Percentiles rank a stretch among this genome's conserved stretches.
These are phyloP conservation scores for Aelia acuminata DNA, from an alignment of 2,888 invertebrate genomes.

Conservation along the genomic window DNA sequence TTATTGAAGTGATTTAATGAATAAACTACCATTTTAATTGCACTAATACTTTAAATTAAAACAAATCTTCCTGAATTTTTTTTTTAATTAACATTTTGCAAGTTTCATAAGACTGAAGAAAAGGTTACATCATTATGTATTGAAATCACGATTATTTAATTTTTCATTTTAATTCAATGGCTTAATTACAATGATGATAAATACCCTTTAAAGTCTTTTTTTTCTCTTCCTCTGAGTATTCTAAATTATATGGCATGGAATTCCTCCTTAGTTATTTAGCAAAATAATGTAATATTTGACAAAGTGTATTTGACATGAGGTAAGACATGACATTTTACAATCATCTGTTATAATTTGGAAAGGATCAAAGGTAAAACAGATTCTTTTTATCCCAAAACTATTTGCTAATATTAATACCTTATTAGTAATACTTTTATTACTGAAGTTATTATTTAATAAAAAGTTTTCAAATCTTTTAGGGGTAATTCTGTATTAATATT, in stretches of 20 bases:
- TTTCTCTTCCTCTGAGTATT: background rate
- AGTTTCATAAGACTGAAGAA: constrained; percentile 36
- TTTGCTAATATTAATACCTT: background rate
- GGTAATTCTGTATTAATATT: background rate
- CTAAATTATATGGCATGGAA: background rate
- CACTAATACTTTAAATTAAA: constrained; percentile 27
- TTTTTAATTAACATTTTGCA: background rate
- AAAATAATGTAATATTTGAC: background rate
- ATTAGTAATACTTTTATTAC: background rate
- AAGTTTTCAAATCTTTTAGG: background rate
- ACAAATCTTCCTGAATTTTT: background rate
- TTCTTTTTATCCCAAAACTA: background rate
- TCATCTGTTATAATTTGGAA: background rate
- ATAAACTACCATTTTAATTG: constrained; percentile 46
- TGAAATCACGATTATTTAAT: background rate
- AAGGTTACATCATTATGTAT: background rate
- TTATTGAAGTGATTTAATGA: constrained; percentile 41
- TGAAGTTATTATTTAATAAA: background rate
- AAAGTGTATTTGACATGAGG: background rate
- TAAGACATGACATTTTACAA: background rate
- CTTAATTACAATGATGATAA: background rate
- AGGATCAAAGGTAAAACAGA: background rate
- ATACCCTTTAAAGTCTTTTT: background rate
- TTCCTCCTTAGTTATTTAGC: background rate
- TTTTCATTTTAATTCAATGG: background rate